These are phyloP conservation scores for Haliaeetus leucogaster DNA, from an alignment of 2,113 vertebrate species.

Conservation along the genomic window DNA sequence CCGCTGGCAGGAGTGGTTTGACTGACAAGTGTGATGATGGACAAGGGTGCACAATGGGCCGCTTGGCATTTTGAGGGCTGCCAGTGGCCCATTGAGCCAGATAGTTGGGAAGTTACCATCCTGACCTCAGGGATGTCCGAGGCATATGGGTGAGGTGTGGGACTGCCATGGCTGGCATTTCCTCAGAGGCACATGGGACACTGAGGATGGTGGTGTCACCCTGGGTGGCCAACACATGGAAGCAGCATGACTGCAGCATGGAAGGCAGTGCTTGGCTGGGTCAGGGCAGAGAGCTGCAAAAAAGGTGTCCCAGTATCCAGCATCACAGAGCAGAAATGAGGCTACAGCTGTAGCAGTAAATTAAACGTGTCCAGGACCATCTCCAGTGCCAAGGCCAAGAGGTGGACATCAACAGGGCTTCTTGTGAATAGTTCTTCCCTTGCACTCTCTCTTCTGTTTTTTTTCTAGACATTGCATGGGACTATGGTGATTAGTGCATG, in stretches of 20 bases:
- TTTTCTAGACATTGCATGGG: background rate
- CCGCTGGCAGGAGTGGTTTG: background rate
- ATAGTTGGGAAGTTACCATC: background rate
- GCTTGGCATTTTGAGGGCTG: background rate
- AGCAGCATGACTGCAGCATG: background rate
- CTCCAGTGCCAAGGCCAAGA: background rate
- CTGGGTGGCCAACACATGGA: background rate
- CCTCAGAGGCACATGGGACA: background rate
- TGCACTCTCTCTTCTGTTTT: background rate
- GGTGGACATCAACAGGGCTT: background rate
- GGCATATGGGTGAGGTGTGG: background rate
- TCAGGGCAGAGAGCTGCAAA: background rate
- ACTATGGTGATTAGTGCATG: background rate
- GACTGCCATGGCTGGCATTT: constrained; percentile 1
- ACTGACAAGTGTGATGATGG: background rate
- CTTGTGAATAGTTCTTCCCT: background rate
- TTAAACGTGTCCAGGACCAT: background rate
- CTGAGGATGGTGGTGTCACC: background rate
- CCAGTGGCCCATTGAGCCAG: background rate
- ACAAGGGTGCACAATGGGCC: accelerated
- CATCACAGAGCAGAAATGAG: background rate
- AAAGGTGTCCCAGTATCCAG: background rate
- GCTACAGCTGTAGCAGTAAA: background rate
- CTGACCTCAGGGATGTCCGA: background rate
- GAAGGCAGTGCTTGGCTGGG: background rate